A percentile compares a stretch with the other conserved stretches of the same genome.
Evolutionary conservation across 2,797 vertebrate genomes (phyloP).

Genomic region (Paedocypris micromegethes): DNA sequence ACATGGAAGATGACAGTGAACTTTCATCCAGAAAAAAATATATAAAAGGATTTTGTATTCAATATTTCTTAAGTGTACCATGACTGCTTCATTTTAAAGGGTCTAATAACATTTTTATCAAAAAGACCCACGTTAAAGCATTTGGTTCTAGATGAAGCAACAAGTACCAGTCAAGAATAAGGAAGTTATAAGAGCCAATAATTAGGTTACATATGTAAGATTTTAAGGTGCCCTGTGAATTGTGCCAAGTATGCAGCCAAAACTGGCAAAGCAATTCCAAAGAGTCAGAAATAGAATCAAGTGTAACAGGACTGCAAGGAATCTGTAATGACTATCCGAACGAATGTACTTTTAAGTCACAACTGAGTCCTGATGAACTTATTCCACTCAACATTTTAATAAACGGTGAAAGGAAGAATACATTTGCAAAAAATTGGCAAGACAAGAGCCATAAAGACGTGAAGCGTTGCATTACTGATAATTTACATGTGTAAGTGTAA

Average conservation of each 20-base stretch:
- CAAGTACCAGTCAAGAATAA: neutral
- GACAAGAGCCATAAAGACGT: too few species aligned
- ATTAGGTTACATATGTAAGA: conserved; percentile 21
- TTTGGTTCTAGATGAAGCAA: neutral
- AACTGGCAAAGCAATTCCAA: conserved; percentile 51
- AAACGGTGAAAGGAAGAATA: too few species aligned
- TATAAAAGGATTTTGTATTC: too few species aligned
- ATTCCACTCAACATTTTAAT: neutral
- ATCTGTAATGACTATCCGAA: conserved; percentile 33
- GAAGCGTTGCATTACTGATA: too few species aligned
- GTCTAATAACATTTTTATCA: neutral
- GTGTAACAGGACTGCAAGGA: conserved; percentile 50
- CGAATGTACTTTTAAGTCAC: conserved; percentile 34
- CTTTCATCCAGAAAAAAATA: too few species aligned
- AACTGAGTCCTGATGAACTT: conserved; percentile 10
- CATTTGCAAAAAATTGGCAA: too few species aligned
- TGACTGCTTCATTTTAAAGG: conserved; percentile 11
- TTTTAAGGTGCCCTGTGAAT: conserved; percentile 23
- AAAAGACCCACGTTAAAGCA: neutral
- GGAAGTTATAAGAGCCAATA: neutral
- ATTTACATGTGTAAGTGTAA: too few species aligned
- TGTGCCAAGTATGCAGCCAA: conserved; percentile 20
- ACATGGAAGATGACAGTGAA: too few species aligned
- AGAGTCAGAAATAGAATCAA: conserved; percentile 59
- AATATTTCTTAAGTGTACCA: conserved; percentile 27